Evolutionary conservation across 2,888 invertebrate genomes (phyloP), one percentile per base, ranked within the genome.

Genomic region (Smittia sp.): DNA sequence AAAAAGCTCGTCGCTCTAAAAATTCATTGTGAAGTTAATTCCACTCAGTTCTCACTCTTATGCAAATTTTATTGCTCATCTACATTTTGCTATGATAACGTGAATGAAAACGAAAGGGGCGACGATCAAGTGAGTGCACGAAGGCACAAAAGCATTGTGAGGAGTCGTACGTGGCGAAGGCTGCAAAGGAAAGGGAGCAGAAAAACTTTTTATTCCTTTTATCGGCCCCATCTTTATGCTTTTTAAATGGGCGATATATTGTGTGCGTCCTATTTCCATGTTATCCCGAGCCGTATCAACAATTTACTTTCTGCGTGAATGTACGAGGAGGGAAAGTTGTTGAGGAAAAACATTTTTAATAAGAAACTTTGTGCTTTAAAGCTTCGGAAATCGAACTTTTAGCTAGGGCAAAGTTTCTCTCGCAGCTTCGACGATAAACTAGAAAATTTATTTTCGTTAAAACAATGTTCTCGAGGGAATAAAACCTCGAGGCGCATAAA

Each of bases 61-160:
- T 72, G 58, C 62, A 38, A 72, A 72, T 72, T 72, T 72, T 62
- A 72, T 72, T 72, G 54, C 72, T 52, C 72, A 62, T 72, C 72
- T 72, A 38, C 32, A 72, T 72, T 72, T 63, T 63, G 27, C 63
- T 63, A 63, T 63, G 63, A 63, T 63, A 63, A 63, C 24, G 25
- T 63, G 25, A 63, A 63, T 15, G 63, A 63, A 63, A 63, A 63
- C 15, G 63, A 25, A 63, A 63, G 63, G 27, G 63, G 27, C 7
- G 52, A 18, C 22, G 22, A 13, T 58, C 58, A 18, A 13, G 58
- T 22, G 22, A 3, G 20, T 58, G 58, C 58, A 58, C 18, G 58
- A 58, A 58, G 22, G 18, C 58, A 58, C 58, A 58, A 58, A 58
- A 58, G 58, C 22, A 13, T 58, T 58, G 7, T 58, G 2, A n/a